phyloP scores from a whole-genome alignment of 2,888 invertebrate species.

The Cancer borealis region DNA sequence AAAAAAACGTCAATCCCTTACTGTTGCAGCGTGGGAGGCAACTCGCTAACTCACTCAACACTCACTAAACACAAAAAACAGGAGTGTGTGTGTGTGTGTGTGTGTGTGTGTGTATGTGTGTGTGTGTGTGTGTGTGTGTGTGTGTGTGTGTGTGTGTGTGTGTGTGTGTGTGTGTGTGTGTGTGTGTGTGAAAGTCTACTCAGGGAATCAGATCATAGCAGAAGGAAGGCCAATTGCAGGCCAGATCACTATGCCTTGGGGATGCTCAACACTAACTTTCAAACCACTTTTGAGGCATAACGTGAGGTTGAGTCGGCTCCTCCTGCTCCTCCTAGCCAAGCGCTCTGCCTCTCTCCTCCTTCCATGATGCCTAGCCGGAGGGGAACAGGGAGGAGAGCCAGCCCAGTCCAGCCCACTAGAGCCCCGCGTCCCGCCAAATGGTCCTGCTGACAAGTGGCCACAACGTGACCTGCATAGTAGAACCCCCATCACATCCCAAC shows the following conservation, averaged over 20 bases:
- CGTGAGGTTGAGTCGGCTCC: background rate
- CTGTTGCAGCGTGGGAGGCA: too few species aligned
- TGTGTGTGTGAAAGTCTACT: background rate
- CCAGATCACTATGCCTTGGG: background rate
- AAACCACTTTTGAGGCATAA: background rate
- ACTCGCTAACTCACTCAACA: too few species aligned
- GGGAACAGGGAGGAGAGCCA: background rate
- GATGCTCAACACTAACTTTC: background rate
- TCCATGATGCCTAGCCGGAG: background rate
- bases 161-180: background rate
- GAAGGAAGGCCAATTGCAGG: background rate
- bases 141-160: conserved; percentile 12
- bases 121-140: conserved; percentile 5
- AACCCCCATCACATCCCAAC: background rate
- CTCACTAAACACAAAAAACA: too few species aligned
- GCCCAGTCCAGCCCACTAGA: background rate
- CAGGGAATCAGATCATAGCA: background rate
- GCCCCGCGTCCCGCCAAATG: background rate
- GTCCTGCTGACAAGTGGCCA: conserved; percentile 22
- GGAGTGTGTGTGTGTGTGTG: background rate
- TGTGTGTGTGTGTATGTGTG: background rate
- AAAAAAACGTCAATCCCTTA: too few species aligned
- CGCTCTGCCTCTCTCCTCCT: background rate
- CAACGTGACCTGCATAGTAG: conserved; percentile 34
- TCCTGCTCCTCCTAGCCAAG: background rate